Evolutionary conservation across 2,113 vertebrate species (phyloP).

Genomic region (Callorhinus ursinus): DNA sequence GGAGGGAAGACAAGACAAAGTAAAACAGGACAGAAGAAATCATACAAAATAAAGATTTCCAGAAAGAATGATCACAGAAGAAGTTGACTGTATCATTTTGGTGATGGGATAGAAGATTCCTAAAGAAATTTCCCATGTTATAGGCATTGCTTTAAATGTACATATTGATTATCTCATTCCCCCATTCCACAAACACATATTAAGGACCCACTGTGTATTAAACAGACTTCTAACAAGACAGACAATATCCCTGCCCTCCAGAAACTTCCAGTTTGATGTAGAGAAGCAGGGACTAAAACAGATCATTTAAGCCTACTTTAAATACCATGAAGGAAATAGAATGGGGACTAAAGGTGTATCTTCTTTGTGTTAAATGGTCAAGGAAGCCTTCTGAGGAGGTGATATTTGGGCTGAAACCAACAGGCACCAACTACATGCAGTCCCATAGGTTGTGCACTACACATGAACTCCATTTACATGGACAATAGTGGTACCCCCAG

Average conservation of each 20-base stretch:
- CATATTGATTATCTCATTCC: background rate
- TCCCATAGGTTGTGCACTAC: background rate
- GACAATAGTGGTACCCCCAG: background rate
- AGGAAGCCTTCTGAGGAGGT: background rate
- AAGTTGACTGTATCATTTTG: slow-evolving; percentile 31
- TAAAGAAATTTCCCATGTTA: slow-evolving; percentile 26
- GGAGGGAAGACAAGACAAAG: background rate
- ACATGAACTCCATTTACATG: background rate
- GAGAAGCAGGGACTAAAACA: background rate
- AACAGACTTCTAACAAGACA: background rate
- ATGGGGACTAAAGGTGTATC: background rate
- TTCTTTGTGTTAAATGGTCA: background rate
- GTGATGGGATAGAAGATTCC: background rate
- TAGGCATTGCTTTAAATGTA: slow-evolving; percentile 16
- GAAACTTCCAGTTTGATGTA: background rate
- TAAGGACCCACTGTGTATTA: background rate
- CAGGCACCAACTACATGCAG: background rate
- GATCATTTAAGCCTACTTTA: background rate
- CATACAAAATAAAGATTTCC: slow-evolving; percentile 14
- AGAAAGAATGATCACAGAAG: background rate
- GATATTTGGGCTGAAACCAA: background rate
- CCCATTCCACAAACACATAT: background rate
- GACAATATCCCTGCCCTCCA: background rate
- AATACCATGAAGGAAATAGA: background rate
- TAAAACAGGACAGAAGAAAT: background rate